Conservation (phyloP, 2,888 invertebrate species). For the Uloborus plumipes region DNA sequence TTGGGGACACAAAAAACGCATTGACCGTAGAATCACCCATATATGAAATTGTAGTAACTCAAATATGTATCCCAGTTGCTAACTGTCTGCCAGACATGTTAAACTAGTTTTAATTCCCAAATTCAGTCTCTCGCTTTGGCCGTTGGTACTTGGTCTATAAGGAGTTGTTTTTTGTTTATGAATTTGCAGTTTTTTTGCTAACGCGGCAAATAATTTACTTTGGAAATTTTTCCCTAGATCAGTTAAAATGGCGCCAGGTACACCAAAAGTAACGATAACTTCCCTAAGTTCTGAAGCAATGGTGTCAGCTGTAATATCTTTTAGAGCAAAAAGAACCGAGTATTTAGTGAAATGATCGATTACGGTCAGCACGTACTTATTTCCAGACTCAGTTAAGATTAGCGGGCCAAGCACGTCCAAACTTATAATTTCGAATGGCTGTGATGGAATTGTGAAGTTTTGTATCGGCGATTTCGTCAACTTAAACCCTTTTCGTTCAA, state of each 20-base stretch:
- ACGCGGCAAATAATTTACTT: not conserved
- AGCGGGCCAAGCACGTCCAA: constrained; percentile 9
- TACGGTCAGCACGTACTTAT: not conserved
- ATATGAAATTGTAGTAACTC: constrained; percentile 12
- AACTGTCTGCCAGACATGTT: constrained; percentile 3
- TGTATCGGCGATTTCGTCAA: constrained; percentile 11
- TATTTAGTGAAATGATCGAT: constrained; percentile 14
- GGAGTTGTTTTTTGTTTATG: constrained; percentile 23
- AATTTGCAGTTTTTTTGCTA: constrained; percentile 9
- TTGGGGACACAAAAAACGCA: no score
- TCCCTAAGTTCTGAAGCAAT: not conserved
- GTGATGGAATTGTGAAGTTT: constrained; percentile 1
- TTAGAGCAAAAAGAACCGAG: constrained; percentile 5
- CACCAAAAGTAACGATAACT: not conserved
- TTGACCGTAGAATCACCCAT: no score
- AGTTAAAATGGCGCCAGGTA: not conserved
- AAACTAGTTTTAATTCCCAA: constrained; percentile 4
- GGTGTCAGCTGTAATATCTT: constrained; percentile 2
- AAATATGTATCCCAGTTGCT: constrained; percentile 17
- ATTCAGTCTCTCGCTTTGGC: not conserved
- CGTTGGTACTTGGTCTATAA: constrained; percentile 3
- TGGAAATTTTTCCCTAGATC: constrained; percentile 17
- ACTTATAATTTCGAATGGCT: constrained; percentile 13
- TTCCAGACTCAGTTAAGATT: not conserved
- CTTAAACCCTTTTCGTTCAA: constrained; percentile 7